A percentile compares a stretch with the other conserved stretches of the same genome.
Conservation (phyloP, 1,140 invertebrate species). For the Ericerus pela region DNA sequence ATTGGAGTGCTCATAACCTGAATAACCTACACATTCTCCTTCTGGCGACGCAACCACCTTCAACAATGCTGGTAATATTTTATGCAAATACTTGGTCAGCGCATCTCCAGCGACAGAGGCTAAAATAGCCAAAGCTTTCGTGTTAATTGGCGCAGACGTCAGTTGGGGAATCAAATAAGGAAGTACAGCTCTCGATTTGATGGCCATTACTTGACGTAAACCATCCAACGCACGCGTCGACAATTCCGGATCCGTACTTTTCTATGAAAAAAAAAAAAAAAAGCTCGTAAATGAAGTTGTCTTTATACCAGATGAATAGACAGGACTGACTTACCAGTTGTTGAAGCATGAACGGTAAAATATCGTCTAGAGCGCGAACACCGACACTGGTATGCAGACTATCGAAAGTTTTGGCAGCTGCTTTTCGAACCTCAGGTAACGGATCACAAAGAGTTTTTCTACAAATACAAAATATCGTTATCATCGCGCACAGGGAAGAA, state of each 20-base stretch:
- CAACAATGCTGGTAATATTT: conserved; percentile 80
- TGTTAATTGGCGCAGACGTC: conserved; percentile 73
- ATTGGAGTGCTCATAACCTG: too few relatives aligned
- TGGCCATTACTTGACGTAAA: conserved; percentile 88
- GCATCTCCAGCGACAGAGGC: conserved; percentile 86
- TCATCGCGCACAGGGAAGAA: background rate
- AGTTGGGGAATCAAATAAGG: conserved; percentile 92
- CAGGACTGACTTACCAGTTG: conserved; percentile 41
- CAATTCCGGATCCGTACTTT: conserved; percentile 51
- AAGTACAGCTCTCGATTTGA: conserved; percentile 86
- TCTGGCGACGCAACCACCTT: conserved; percentile 47
- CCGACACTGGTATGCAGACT: conserved; percentile 89
- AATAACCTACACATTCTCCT: conserved; percentile 28
- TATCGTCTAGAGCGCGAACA: conserved; percentile 88
- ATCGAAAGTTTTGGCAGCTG: conserved; percentile 93
- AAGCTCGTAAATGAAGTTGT: conserved; percentile 1
- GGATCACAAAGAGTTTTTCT: conserved; percentile 85
- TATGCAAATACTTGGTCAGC: conserved; percentile 75
- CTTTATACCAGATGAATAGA: background rate
- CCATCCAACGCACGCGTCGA: conserved; percentile 84
- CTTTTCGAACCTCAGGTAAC: conserved; percentile 76
- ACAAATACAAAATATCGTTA: conserved; percentile 19
- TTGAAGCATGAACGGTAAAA: conserved; percentile 76
- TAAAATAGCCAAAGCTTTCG: conserved; percentile 78
- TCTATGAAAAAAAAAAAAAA: conserved; percentile 32